A percentile compares a stretch with the other conserved stretches of the same genome.
These are phyloP conservation scores for Monochamus saltuarius DNA, from an alignment of 1,140 invertebrate genomes.

Conservation along the genomic window DNA sequence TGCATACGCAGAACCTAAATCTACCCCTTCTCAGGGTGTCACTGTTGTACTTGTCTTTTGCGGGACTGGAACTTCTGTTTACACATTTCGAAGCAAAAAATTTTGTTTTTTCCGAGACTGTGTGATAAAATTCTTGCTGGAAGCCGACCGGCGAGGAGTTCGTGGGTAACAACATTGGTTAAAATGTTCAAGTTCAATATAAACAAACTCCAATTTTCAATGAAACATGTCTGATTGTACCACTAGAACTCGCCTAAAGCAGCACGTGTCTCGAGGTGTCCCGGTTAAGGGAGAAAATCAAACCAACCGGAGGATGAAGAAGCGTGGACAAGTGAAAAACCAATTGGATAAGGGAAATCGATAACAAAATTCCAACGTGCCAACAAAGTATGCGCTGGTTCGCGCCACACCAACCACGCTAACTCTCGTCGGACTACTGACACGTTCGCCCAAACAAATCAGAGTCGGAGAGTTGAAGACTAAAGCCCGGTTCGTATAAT, in stretches of 20 bases:
- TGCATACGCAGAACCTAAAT: constrained; percentile 47
- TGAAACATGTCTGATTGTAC: not conserved
- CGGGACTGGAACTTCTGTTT: constrained; percentile 29
- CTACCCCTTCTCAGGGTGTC: constrained; percentile 32
- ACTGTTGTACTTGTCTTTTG: constrained; percentile 29
- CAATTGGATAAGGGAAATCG: not conserved
- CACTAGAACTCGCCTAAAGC: not conserved
- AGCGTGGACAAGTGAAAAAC: constrained; percentile 7
- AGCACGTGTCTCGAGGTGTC: not conserved
- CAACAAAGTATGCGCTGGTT: not conserved
- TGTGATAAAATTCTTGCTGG: constrained; percentile 45
- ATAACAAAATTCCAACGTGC: constrained; percentile 3
- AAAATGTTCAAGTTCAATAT: not conserved
- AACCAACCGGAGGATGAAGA: constrained; percentile 6
- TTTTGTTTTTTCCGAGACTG: constrained; percentile 50
- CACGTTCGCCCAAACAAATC: constrained; percentile 2
- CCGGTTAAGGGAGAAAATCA: not conserved
- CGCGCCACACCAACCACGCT: not conserved
- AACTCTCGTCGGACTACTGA: constrained; percentile 4
- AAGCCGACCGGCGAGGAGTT: constrained; percentile 44
- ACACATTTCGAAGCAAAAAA: constrained; percentile 49
- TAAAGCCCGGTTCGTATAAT: not conserved
- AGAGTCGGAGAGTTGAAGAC: not conserved
- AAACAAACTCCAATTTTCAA: constrained; percentile 6
- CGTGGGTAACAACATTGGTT: constrained; percentile 42